Conservation (phyloP, 2,113 vertebrate species). For the Amphiprion ocellaris region DNA sequence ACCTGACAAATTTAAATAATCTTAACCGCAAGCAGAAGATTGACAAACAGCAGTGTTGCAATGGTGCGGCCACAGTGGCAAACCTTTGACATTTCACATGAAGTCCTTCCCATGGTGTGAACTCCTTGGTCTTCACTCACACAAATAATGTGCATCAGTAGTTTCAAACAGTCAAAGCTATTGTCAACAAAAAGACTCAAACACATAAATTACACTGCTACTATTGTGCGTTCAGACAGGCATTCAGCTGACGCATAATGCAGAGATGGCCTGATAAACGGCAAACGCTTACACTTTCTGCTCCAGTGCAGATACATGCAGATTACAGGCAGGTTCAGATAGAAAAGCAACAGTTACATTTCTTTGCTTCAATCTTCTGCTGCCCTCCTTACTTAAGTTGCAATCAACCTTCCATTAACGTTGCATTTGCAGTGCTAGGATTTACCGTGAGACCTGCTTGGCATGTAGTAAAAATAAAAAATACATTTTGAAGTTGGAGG, state of each 20-base stretch:
- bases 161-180: background rate
- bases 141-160: background rate
- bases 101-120: too few species aligned
- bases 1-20: too few species aligned
- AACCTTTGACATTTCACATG: background rate
- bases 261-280: background rate
- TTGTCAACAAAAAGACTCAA: background rate
- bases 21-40: background rate
- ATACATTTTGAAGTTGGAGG: background rate
- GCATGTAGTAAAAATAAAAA: background rate
- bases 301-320: background rate
- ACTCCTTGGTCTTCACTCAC: background rate
- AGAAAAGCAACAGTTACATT: background rate
- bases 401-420: background rate
- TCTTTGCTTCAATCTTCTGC: background rate
- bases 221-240: background rate
- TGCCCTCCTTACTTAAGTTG: background rate
- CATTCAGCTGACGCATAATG: background rate
- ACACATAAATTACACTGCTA: background rate
- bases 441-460: background rate
- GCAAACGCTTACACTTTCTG: background rate
- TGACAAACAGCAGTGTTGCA: background rate
- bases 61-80: background rate
- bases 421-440: background rate
- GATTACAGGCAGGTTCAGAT: background rate